Evolutionary conservation across 2,888 invertebrate species (phyloP).

Genomic region (Sminthurides aquaticus): DNA sequence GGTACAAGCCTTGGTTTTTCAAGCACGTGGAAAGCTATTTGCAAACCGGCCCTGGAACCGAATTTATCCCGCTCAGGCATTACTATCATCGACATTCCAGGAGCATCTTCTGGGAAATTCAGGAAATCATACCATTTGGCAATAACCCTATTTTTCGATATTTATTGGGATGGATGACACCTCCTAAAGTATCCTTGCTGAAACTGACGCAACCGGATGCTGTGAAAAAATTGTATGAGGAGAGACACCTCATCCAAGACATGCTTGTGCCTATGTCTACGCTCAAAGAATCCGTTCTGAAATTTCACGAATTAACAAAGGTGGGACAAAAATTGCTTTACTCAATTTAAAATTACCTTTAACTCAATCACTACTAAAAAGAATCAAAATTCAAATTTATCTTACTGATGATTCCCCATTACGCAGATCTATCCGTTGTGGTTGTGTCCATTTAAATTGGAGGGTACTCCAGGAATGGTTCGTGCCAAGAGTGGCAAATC

Average conservation of each 20-base stretch:
- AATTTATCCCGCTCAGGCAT: conserved; percentile 70
- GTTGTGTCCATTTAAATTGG: conserved; percentile 71
- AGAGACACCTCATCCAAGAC: conserved; percentile 71
- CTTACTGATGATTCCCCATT: too few species aligned
- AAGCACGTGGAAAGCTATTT: conserved; percentile 60
- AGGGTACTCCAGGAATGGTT: conserved; percentile 63
- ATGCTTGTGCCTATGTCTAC: conserved; percentile 65
- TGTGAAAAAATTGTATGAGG: conserved; percentile 63
- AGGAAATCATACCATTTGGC: conserved; percentile 76
- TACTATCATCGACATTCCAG: conserved; percentile 76
- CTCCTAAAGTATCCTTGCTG: conserved; percentile 70
- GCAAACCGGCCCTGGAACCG: conserved; percentile 48
- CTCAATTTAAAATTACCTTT: neutral
- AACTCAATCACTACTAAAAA: neutral
- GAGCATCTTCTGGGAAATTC: conserved; percentile 75
- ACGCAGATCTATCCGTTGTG: conserved; percentile 69
- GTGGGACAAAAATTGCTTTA: conserved; percentile 49
- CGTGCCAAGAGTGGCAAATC: conserved; percentile 51
- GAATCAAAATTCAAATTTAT: neutral
- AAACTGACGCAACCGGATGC: conserved; percentile 68
- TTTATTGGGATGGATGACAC: conserved; percentile 71
- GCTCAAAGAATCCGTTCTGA: conserved; percentile 55
- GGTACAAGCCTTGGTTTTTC: conserved; percentile 80
- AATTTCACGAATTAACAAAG: conserved; percentile 61
- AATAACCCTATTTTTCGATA: conserved; percentile 65